These are phyloP conservation scores for Ichneumon xanthorius DNA, from an alignment of 2,888 invertebrate species.

Conservation along the genomic window DNA sequence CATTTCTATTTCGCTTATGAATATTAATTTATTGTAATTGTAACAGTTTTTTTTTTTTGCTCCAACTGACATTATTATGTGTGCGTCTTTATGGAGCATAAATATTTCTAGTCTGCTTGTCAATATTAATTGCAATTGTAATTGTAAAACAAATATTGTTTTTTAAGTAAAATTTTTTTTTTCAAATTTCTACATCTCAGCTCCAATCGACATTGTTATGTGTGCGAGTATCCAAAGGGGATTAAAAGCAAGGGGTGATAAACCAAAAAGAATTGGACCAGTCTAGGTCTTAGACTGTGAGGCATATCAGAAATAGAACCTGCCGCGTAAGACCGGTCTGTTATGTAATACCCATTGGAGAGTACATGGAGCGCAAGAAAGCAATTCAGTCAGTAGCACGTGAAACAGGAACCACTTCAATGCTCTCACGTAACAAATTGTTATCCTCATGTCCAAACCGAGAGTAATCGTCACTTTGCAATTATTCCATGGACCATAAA, in stretches of 20 bases:
- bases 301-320: slow-evolving; percentile 81
- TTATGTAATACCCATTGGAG: slow-evolving; percentile 78
- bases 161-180: slow-evolving; percentile 4
- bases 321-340: slow-evolving; percentile 71
- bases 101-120: background rate
- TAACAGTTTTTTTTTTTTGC: no score
- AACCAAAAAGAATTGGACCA: slow-evolving; percentile 59
- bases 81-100: background rate
- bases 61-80: no score
- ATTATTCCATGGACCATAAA: background rate
- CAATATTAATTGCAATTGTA: background rate
- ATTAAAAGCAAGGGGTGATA: slow-evolving; percentile 31
- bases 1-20: background rate
- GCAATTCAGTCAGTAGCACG: background rate
- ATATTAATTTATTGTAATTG: background rate
- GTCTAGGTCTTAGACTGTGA: slow-evolving; percentile 71
- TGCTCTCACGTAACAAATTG: background rate
- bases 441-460: background rate
- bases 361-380: slow-evolving; percentile 47
- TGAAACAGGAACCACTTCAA: background rate
- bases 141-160: background rate
- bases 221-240: background rate
- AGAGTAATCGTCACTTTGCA: background rate
- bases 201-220: background rate
- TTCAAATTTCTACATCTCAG: background rate